phyloP scores from a whole-genome alignment of 2,888 invertebrate genomes.

The Acronicta leporina region DNA sequence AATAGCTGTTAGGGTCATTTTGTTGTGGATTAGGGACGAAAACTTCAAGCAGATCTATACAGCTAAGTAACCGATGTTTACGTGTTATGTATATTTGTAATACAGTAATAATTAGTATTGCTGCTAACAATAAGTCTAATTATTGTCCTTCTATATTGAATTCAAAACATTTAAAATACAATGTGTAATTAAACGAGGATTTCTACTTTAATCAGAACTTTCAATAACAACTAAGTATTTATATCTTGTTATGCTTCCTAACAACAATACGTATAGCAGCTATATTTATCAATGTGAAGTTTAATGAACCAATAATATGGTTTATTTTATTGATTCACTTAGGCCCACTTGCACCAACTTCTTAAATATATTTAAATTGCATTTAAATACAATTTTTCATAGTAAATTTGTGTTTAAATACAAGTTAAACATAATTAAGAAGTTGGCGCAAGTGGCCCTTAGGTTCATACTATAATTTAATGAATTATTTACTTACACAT shows the following conservation, averaged over 20 bases:
- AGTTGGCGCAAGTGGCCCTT: too few relatives aligned
- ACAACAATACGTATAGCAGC: constrained; percentile 8
- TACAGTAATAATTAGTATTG: constrained; percentile 11
- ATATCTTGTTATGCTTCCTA: constrained; percentile 28
- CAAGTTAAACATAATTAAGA: too few relatives aligned
- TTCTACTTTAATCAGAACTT: constrained; percentile 21
- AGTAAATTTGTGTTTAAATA: too few relatives aligned
- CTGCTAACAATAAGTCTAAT: constrained; percentile 20
- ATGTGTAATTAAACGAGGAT: constrained; percentile 22
- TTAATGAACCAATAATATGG: constrained; percentile 14
- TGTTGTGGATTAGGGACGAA: constrained; percentile 62
- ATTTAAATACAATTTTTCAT: too few relatives aligned
- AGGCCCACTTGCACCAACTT: too few relatives aligned
- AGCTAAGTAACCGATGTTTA: constrained; percentile 10
- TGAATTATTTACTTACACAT: neutral
- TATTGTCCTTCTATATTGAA: neutral
- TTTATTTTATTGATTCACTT: constrained; percentile 21
- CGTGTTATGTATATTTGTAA: constrained; percentile 13
- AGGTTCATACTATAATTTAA: too few relatives aligned
- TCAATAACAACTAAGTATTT: constrained; percentile 6
- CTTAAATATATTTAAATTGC: too few relatives aligned
- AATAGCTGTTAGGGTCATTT: constrained; percentile 71
- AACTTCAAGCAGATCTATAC: constrained; percentile 48
- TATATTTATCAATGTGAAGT: constrained; percentile 9
- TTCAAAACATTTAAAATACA: constrained; percentile 20